These are phyloP conservation scores for Crematogaster levior DNA, from an alignment of 2,888 invertebrate genomes.

Conservation along the genomic window DNA sequence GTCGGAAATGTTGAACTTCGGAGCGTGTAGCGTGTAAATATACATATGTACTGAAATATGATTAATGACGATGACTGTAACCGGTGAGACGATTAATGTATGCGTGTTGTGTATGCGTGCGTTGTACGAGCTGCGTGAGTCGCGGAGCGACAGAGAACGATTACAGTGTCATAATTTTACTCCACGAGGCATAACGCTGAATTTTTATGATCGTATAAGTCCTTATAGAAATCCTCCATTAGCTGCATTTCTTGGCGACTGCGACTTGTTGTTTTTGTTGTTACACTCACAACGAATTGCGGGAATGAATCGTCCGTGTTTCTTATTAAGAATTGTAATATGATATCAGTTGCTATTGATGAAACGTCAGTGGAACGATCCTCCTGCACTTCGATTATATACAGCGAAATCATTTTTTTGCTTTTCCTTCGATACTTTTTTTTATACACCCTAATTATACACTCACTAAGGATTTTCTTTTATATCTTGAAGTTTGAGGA, in stretches of 20 bases:
- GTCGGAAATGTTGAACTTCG: constrained; percentile 25
- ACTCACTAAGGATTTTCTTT: not conserved
- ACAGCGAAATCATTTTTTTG: constrained; percentile 38
- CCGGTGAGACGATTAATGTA: constrained; percentile 59
- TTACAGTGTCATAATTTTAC: constrained; percentile 75
- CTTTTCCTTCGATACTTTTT: constrained; percentile 11
- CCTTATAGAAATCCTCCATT: constrained; percentile 77
- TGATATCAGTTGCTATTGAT: constrained; percentile 35
- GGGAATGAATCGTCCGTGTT: constrained; percentile 57
- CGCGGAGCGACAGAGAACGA: constrained; percentile 54
- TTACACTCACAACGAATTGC: constrained; percentile 71
- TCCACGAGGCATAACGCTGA: constrained; percentile 74
- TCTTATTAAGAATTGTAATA: constrained; percentile 46
- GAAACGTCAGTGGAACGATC: constrained; percentile 49
- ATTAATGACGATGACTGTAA: constrained; percentile 65
- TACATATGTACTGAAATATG: constrained; percentile 66
- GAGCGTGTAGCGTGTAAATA: constrained; percentile 54
- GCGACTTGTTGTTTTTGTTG: constrained; percentile 69
- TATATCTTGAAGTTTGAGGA: constrained; percentile 2
- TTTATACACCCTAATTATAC: not conserved
- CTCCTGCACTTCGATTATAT: constrained; percentile 69
- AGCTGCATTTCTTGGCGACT: constrained; percentile 67
- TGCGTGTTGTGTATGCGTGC: constrained; percentile 49
- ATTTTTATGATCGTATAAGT: constrained; percentile 73
- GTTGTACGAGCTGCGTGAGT: constrained; percentile 4